Percentiles rank a stretch among this genome's conserved stretches.
phyloP scores from a whole-genome alignment of 2,113 vertebrate species.

The Cyanoramphus novaezelandiae region DNA sequence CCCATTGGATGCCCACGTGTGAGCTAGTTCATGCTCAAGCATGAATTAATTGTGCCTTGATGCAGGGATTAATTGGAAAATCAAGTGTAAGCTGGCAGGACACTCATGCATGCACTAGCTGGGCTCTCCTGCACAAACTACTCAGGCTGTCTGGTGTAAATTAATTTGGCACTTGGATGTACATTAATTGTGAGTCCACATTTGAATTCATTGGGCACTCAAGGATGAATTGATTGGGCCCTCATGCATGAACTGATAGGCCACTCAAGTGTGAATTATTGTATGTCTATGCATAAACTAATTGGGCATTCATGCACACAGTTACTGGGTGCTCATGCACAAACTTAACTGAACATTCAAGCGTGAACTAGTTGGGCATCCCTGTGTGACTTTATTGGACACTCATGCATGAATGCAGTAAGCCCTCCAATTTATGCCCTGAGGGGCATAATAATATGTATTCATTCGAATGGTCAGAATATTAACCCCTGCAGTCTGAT shows the following conservation, averaged over 20 bases:
- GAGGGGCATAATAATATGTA: not conserved
- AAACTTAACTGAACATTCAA: not conserved
- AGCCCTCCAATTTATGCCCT: not conserved
- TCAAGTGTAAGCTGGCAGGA: not conserved
- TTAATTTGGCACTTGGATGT: not conserved
- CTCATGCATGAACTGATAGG: not conserved
- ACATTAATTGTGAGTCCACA: not conserved
- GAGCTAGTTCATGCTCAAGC: constrained; percentile 11
- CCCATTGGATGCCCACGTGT: not conserved
- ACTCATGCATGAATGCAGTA: not conserved
- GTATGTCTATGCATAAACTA: not conserved
- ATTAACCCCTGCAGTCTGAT: not conserved
- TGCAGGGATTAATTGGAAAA: constrained; percentile 4
- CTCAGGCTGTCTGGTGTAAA: not conserved
- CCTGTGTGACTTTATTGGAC: not conserved
- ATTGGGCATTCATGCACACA: not conserved
- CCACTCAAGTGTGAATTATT: not conserved
- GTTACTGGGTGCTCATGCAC: not conserved
- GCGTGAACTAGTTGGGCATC: not conserved
- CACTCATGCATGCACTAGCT: not conserved
- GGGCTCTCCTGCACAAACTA: not conserved
- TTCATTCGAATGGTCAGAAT: not conserved
- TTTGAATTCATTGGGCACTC: not conserved
- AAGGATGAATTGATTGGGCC: not conserved
- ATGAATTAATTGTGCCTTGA: not conserved